Percentiles rank a stretch among this genome's conserved stretches.
Evolutionary conservation across 2,113 vertebrate genomes (phyloP).

Genomic region (Synchiropus splendidus): DNA sequence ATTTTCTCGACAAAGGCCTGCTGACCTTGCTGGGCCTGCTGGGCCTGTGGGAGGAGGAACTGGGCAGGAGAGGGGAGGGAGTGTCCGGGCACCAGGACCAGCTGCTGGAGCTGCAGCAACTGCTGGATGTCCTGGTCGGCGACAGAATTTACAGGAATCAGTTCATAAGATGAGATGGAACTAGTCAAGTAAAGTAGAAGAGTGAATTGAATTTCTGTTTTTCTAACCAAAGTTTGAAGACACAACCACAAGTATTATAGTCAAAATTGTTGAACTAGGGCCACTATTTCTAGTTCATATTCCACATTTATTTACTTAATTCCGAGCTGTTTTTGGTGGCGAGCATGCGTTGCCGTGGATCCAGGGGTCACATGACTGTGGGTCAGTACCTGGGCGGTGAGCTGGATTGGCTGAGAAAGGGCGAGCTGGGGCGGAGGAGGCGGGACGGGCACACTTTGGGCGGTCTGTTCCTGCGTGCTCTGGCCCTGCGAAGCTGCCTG

Average conservation of each 20-base stretch:
- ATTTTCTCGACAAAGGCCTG: neutral
- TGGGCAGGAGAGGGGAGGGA: slow-evolving; percentile 77
- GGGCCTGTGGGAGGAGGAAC: slow-evolving; percentile 83
- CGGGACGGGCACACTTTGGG: slow-evolving; percentile 66
- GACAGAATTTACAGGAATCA: slow-evolving; percentile 2
- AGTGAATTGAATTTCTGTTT: too few relatives aligned
- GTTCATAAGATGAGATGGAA: neutral
- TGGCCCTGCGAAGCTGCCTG: slow-evolving; percentile 57
- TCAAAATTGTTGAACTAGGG: too few relatives aligned
- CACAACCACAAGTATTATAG: too few relatives aligned
- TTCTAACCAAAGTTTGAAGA: too few relatives aligned
- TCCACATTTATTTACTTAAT: too few relatives aligned
- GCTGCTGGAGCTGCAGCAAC: slow-evolving; percentile 83
- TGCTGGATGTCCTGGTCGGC: slow-evolving; percentile 80
- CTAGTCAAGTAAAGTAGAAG: neutral
- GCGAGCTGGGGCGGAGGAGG: slow-evolving; percentile 79
- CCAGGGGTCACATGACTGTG: too few relatives aligned
- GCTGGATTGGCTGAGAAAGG: slow-evolving; percentile 88
- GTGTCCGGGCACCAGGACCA: slow-evolving; percentile 82
- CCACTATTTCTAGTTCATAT: too few relatives aligned
- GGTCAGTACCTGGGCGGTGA: slow-evolving; percentile 84
- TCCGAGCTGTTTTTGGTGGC: too few relatives aligned
- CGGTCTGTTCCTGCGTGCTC: slow-evolving; percentile 64
- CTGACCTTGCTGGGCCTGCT: slow-evolving; percentile 86
- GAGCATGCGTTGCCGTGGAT: too few relatives aligned